A percentile compares a stretch with the other conserved stretches of the same genome.
Evolutionary conservation across 2,888 invertebrate species (phyloP).

Genomic region (Tiliacea aurago): DNA sequence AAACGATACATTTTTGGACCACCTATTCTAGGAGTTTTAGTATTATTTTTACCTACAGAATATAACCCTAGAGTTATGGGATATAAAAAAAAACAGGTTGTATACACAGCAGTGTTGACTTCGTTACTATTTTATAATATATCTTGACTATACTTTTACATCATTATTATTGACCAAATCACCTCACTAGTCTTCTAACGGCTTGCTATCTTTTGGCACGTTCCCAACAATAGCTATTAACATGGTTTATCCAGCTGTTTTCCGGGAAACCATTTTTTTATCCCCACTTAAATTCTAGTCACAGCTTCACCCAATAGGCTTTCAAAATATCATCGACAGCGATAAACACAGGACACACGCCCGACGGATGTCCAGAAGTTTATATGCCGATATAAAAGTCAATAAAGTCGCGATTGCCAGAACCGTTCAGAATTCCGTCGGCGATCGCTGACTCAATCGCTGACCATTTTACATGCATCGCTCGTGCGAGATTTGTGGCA

Average conservation of each 20-base stretch:
- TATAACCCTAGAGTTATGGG: too few relatives aligned
- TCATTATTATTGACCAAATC: not conserved
- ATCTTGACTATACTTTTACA: not conserved
- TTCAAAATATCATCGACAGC: slow-evolving; percentile 50
- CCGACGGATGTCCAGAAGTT: slow-evolving; percentile 59
- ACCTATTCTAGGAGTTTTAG: too few relatives aligned
- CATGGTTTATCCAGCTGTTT: not conserved
- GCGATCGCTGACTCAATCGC: slow-evolving; percentile 71
- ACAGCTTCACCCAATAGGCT: slow-evolving; percentile 34
- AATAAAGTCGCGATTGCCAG: slow-evolving; percentile 70
- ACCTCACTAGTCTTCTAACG: not conserved
- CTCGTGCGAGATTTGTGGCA: slow-evolving; percentile 61
- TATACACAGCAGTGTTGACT: too few relatives aligned
- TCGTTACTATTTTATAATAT: too few relatives aligned
- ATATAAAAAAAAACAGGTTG: too few relatives aligned
- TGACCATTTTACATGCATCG: slow-evolving; percentile 71
- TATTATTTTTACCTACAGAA: too few relatives aligned
- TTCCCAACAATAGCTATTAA: not conserved
- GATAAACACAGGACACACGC: slow-evolving; percentile 57
- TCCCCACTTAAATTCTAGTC: slow-evolving; percentile 19
- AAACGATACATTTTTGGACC: too few relatives aligned
- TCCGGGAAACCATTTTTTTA: not conserved
- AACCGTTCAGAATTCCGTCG: slow-evolving; percentile 72
- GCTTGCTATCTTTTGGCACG: not conserved
- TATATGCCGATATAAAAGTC: slow-evolving; percentile 67